phyloP scores from a whole-genome alignment of 2,797 vertebrate genomes.

The Coregonus sp. region DNA sequence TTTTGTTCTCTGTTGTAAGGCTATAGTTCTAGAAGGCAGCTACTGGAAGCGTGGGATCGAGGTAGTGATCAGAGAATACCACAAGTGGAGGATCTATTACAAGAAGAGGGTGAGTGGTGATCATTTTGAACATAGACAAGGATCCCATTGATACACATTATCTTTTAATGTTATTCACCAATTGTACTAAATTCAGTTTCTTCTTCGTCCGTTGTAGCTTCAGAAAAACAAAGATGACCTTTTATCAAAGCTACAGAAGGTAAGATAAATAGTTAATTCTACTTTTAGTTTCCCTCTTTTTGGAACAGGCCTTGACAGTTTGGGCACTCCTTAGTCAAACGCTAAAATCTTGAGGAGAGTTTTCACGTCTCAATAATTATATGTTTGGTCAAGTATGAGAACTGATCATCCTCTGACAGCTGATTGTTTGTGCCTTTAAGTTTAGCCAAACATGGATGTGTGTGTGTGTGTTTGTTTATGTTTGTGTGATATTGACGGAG shows the following conservation, averaged over 20 bases:
- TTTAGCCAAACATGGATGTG: neutral
- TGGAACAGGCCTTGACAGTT: neutral
- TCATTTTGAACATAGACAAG: neutral
- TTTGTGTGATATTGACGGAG: constrained; percentile 7
- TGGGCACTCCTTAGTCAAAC: neutral
- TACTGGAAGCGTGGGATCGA: constrained; percentile 98
- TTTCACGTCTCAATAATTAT: neutral
- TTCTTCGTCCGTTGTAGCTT: constrained; percentile 59
- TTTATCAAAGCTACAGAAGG: constrained; percentile 78
- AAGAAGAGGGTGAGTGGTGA: constrained; percentile 88
- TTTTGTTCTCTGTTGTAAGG: constrained; percentile 69
- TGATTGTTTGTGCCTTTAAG: neutral
- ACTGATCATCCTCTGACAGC: neutral
- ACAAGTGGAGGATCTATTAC: constrained; percentile 99
- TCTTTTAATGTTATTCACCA: no score
- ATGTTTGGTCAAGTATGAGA: neutral
- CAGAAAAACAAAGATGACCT: constrained; percentile 79
- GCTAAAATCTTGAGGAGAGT: neutral
- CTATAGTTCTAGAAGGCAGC: constrained; percentile 93
- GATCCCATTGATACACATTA: no score
- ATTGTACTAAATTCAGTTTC: neutral
- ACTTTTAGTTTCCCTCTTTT: neutral
- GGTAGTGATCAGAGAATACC: constrained; percentile 97
- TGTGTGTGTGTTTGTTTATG: neutral
- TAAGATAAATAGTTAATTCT: constrained; percentile 45